These are phyloP conservation scores for Ploceus nigricollis DNA, from an alignment of 2,113 vertebrate genomes.

Conservation along the genomic window DNA sequence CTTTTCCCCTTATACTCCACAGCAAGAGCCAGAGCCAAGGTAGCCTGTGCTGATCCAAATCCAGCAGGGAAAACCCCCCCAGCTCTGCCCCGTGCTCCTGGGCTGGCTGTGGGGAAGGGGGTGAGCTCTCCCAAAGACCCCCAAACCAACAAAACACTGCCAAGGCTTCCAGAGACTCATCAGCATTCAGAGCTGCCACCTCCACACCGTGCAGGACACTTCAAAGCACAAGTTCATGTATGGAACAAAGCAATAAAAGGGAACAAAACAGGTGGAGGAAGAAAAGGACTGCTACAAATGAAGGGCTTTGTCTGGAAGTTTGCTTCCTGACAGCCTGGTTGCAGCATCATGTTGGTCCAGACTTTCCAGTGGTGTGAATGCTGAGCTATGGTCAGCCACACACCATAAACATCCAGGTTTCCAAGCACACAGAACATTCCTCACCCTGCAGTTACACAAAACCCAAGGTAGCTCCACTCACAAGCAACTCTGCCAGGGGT, in stretches of 20 bases:
- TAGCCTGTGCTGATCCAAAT: neutral
- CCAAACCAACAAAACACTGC: fast-evolving
- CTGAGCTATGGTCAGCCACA: neutral
- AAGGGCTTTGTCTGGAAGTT: neutral
- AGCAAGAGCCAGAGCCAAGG: neutral
- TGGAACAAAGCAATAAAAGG: neutral
- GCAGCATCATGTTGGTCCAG: neutral
- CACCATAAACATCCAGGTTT: neutral
- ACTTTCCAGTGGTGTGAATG: neutral
- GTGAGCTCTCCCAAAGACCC: neutral
- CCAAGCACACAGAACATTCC: neutral
- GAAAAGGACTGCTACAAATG: neutral
- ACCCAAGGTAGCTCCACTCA: too few species aligned
- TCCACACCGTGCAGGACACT: neutral
- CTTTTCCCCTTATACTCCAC: neutral
- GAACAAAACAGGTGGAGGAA: neutral
- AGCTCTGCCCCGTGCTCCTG: fast-evolving
- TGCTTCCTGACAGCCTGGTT: neutral
- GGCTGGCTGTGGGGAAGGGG: fast-evolving
- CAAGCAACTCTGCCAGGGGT: neutral
- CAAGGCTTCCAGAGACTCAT: neutral
- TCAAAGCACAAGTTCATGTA: neutral
- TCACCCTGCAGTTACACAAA: neutral
- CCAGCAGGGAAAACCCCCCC: fast-evolving
- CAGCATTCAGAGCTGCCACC: neutral